Conservation (phyloP, 2,888 invertebrate genomes). For the Polyommatus icarus region DNA sequence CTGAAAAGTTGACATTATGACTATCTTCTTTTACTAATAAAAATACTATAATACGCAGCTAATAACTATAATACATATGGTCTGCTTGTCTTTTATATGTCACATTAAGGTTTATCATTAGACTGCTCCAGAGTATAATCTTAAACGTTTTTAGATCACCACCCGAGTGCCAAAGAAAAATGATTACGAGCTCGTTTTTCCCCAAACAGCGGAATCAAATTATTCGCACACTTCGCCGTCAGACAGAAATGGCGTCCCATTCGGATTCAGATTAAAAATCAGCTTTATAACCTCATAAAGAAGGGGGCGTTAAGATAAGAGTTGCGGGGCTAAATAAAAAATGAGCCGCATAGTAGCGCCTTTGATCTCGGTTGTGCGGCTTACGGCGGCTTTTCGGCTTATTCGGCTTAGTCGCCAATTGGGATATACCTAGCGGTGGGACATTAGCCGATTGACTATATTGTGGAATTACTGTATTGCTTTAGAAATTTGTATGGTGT, state of each 20-base stretch:
- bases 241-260: constrained; percentile 7
- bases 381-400: constrained; percentile 73
- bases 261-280: constrained; percentile 74
- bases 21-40: too few species aligned
- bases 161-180: background rate
- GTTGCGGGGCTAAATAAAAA: constrained; percentile 74
- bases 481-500: background rate
- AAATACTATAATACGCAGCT: too few species aligned
- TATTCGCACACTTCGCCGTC: background rate
- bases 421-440: constrained; percentile 68
- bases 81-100: too few species aligned
- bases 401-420: constrained; percentile 59
- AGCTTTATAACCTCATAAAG: constrained; percentile 80
- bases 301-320: constrained; percentile 76
- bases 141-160: background rate
- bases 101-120: too few species aligned
- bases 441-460: constrained; percentile 71
- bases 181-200: background rate
- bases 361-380: constrained; percentile 79
- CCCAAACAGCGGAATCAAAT: constrained; percentile 1
- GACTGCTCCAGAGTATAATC: background rate
- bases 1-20: too few species aligned
- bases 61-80: too few species aligned
- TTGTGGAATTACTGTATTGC: constrained; percentile 15
- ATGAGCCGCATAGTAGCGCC: constrained; percentile 77